A percentile compares a stretch with the other conserved stretches of the same genome.
Conservation (phyloP, 1,140 invertebrate genomes). For the Hypsibius dujardini region DNA sequence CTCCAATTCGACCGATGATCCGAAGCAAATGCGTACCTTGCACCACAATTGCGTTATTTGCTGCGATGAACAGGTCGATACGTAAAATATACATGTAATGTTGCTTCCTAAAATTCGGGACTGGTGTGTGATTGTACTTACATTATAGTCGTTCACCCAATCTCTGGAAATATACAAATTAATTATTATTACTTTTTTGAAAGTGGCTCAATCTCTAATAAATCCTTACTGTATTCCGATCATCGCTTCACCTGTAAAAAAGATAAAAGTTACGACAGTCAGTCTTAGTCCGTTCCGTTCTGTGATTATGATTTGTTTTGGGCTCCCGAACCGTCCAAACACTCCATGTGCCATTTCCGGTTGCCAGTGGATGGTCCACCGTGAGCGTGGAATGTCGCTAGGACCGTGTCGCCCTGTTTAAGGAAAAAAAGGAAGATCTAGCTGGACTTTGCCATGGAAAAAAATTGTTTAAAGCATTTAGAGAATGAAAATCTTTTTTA, state of each 20-base stretch:
- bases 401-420: constrained; percentile 4
- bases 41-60: too few species aligned
- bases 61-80: not conserved
- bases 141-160: too few species aligned
- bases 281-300: not conserved
- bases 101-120: too few species aligned
- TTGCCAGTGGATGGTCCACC: not conserved
- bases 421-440: not conserved
- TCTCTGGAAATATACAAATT: too few species aligned
- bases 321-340: not conserved
- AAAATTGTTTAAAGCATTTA: not conserved
- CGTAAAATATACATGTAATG: not conserved
- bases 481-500: too few species aligned
- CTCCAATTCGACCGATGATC: too few species aligned
- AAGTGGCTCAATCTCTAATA: too few species aligned
- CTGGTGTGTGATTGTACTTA: too few species aligned
- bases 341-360: constrained; percentile 4
- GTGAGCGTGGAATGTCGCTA: not conserved
- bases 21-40: not conserved
- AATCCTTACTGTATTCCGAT: not conserved
- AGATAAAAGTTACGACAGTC: not conserved
- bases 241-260: not conserved
- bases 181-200: too few species aligned
- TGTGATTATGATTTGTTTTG: not conserved
- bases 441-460: not conserved